Evolutionary conservation across 2,797 vertebrate species (phyloP).

Genomic region (Pantherophis alleghaniensis): DNA sequence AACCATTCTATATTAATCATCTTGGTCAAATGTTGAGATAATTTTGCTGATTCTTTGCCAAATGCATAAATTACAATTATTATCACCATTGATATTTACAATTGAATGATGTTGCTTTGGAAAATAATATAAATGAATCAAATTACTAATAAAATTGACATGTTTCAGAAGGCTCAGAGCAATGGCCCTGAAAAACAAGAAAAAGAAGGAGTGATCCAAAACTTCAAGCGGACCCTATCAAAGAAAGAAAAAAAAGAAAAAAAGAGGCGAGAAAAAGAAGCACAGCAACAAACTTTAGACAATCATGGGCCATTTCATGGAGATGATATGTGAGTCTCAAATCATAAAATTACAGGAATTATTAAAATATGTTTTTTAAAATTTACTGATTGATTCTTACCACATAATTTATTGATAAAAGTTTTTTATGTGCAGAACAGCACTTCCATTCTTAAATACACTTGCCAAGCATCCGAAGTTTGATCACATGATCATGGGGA

Average conservation of each 20-base stretch:
- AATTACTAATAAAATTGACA: constrained; percentile 35
- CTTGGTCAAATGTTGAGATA: not conserved
- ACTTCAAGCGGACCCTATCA: constrained; percentile 95
- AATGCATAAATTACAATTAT: not conserved
- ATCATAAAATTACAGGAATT: not conserved
- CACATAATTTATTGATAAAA: not conserved
- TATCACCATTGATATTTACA: not conserved
- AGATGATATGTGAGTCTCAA: constrained; percentile 83
- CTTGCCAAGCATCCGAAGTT: no score
- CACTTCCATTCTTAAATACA: not conserved
- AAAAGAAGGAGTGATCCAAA: constrained; percentile 97
- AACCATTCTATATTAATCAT: not conserved
- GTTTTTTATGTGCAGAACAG: not conserved
- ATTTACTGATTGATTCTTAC: not conserved
- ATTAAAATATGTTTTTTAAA: not conserved
- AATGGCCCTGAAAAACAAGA: constrained; percentile 96
- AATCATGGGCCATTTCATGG: constrained; percentile 78
- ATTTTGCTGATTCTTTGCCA: not conserved
- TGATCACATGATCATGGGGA: not conserved
- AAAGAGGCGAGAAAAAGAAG: constrained; percentile 92
- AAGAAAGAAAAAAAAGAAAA: constrained; percentile 98
- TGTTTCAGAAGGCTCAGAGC: constrained; percentile 87
- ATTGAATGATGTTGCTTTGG: not conserved
- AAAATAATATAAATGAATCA: not conserved
- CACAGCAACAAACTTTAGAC: constrained; percentile 81